phyloP scores from a whole-genome alignment of 2,888 invertebrate species.

The Nezara viridula region DNA sequence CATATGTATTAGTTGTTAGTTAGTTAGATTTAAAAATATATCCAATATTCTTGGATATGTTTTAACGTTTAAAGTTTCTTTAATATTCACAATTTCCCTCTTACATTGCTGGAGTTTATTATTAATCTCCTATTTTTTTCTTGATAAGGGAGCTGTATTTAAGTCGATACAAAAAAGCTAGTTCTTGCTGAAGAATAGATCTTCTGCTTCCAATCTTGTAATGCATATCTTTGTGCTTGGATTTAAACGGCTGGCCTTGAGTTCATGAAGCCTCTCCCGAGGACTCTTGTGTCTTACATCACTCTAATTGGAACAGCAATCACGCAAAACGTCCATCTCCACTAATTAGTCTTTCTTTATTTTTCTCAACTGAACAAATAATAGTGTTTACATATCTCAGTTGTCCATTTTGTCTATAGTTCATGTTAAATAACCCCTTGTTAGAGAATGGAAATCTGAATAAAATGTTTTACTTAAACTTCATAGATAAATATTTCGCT shows the following conservation, averaged over 20 bases:
- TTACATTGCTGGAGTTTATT: neutral
- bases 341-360: conserved; percentile 1
- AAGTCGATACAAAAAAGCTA: neutral
- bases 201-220: neutral
- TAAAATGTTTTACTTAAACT: neutral
- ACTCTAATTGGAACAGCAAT: conserved; percentile 35
- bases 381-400: neutral
- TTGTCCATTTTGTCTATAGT: neutral
- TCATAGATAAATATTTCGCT: too few species aligned
- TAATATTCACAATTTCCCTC: too few species aligned
- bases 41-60: too few species aligned
- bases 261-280: neutral
- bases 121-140: neutral
- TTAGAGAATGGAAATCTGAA: neutral
- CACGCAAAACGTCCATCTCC: conserved; percentile 2
- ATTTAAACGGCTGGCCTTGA: conserved; percentile 7
- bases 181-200: neutral
- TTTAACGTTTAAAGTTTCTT: too few species aligned
- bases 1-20: too few species aligned
- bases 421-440: neutral
- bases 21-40: too few species aligned
- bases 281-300: neutral
- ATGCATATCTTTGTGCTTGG: neutral
- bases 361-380: neutral
- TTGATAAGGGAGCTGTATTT: neutral